Conservation (phyloP, 1,140 invertebrate species). For the Arctopsyche grandis region DNA sequence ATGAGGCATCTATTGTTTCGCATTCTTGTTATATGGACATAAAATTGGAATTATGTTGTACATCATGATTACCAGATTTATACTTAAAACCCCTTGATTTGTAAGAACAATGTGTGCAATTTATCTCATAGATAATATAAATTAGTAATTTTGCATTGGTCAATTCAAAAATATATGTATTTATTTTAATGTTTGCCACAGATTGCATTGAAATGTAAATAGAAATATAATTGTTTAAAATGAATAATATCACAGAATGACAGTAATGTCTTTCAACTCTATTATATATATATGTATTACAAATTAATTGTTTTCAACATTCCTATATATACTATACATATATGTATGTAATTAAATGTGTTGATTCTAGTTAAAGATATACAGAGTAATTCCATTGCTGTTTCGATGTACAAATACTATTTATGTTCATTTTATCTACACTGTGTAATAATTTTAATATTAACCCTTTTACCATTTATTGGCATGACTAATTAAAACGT, state of each 20-base stretch:
- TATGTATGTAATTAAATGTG: slow-evolving; percentile 25
- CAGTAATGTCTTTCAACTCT: not conserved
- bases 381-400: slow-evolving; percentile 29
- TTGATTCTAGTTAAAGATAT: slow-evolving; percentile 39
- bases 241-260: not conserved
- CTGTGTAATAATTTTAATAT: not conserved
- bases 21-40: not conserved
- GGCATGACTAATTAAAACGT: not conserved
- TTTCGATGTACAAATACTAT: slow-evolving; percentile 33
- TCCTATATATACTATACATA: slow-evolving; percentile 34
- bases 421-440: slow-evolving; percentile 2
- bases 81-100: not conserved
- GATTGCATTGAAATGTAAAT: slow-evolving; percentile 20
- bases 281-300: slow-evolving; percentile 13
- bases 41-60: no score
- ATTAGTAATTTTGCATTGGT: slow-evolving; percentile 36
- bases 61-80: no score
- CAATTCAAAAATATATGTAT: slow-evolving; percentile 27
- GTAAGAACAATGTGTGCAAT: slow-evolving; percentile 47
- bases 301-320: slow-evolving; percentile 34
- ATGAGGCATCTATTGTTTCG: not conserved
- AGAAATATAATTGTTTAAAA: not conserved
- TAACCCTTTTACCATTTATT: slow-evolving; percentile 14
- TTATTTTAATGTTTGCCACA: slow-evolving; percentile 7
- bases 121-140: slow-evolving; percentile 30